Percentiles rank a stretch among this genome's conserved stretches.
phyloP scores from a whole-genome alignment of 2,797 vertebrate species.

The Xenopus petersii region DNA sequence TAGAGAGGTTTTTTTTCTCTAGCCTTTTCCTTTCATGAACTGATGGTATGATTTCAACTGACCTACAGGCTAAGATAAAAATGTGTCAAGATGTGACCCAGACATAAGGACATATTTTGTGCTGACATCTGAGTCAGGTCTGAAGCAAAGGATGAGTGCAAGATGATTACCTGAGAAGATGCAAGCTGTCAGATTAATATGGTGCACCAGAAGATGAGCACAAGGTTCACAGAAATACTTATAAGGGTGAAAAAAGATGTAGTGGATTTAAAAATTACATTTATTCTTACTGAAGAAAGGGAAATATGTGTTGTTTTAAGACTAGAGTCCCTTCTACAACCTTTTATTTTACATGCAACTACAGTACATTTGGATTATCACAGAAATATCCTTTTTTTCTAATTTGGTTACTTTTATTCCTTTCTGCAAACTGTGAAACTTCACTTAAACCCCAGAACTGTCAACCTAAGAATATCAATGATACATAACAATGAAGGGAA shows the following conservation, averaged over 20 bases:
- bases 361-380: no score
- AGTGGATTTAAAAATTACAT: slow-evolving; percentile 21
- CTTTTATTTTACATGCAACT: neutral
- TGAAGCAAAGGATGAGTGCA: slow-evolving; percentile 47
- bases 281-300: neutral
- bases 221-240: slow-evolving; percentile 35
- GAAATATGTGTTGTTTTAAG: neutral
- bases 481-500: no score
- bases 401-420: no score
- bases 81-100: slow-evolving; percentile 39
- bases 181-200: slow-evolving; percentile 44
- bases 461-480: no score
- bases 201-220: slow-evolving; percentile 34
- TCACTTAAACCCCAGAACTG: no score
- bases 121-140: slow-evolving; percentile 51
- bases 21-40: slow-evolving; percentile 30
- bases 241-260: slow-evolving; percentile 19
- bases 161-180: slow-evolving; percentile 47
- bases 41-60: slow-evolving; percentile 51
- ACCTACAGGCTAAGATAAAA: slow-evolving; percentile 44
- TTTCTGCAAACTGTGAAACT: no score
- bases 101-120: slow-evolving; percentile 48
- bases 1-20: slow-evolving; percentile 8
- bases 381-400: no score
- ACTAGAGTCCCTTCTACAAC: neutral